These are phyloP conservation scores for Nymphalis io DNA, from an alignment of 1,140 invertebrate genomes.

Conservation along the genomic window DNA sequence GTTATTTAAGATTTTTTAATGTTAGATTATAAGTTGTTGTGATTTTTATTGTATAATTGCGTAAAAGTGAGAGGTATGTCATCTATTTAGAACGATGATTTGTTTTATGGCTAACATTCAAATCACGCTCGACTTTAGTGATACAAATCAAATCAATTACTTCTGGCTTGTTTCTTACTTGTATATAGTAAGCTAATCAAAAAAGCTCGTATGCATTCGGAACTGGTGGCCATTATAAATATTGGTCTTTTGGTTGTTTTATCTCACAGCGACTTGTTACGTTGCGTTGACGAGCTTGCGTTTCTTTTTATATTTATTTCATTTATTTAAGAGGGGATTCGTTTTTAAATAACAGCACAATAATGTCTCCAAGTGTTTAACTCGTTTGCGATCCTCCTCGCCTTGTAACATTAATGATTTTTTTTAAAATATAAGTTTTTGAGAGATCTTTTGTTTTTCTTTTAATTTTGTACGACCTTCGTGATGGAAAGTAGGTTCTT, in stretches of 20 bases:
- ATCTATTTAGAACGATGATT: conserved; percentile 17
- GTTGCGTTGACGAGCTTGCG: neutral
- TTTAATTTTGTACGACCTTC: conserved; percentile 62
- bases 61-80: conserved; percentile 39
- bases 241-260: neutral
- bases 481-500: conserved; percentile 65
- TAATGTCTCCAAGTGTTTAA: conserved; percentile 23
- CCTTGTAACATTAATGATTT: conserved; percentile 47
- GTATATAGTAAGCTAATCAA: conserved; percentile 20
- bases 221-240: neutral
- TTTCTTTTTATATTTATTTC: conserved; percentile 30
- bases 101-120: conserved; percentile 19
- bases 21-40: conserved; percentile 62
- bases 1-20: conserved; percentile 55
- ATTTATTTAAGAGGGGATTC: conserved; percentile 12
- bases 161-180: conserved; percentile 33
- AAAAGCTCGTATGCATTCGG: conserved; percentile 13
- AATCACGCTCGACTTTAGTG: conserved; percentile 12
- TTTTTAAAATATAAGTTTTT: conserved; percentile 67
- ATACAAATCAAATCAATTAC: conserved; percentile 17
- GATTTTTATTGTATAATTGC: conserved; percentile 53
- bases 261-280: neutral
- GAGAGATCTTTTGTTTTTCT: conserved; percentile 49
- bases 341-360: conserved; percentile 26
- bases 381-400: conserved; percentile 39